Percentiles rank a stretch among this genome's conserved stretches.
These are phyloP conservation scores for Alouatta palliata DNA, from an alignment of 2,113 vertebrate species.

Conservation along the genomic window DNA sequence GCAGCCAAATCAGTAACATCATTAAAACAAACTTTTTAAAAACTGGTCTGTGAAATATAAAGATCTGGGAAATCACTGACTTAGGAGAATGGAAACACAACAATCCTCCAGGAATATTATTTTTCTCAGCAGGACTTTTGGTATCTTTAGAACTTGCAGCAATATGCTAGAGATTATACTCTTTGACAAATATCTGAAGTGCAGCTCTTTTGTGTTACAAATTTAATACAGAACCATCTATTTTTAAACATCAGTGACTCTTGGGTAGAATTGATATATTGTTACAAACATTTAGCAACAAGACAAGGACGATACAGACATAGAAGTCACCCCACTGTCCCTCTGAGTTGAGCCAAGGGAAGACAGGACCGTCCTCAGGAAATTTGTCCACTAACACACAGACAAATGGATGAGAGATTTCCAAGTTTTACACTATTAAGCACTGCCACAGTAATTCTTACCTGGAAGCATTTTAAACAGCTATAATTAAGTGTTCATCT, in stretches of 20 bases:
- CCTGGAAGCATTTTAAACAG: neutral
- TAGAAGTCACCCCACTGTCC: neutral
- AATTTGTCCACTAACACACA: neutral
- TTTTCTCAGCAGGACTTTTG: slow-evolving; percentile 59
- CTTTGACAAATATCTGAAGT: slow-evolving; percentile 10
- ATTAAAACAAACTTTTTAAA: neutral
- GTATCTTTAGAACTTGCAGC: slow-evolving; percentile 32
- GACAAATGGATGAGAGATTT: neutral
- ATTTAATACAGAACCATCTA: slow-evolving; percentile 19
- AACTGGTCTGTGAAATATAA: slow-evolving; percentile 36
- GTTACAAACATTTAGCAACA: slow-evolving; percentile 12
- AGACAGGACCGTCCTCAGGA: neutral
- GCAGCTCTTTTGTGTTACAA: neutral
- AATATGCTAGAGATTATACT: slow-evolving; percentile 39
- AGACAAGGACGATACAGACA: neutral
- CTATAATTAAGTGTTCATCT: neutral
- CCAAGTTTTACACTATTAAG: neutral
- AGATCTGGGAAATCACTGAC: slow-evolving; percentile 56
- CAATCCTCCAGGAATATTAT: slow-evolving; percentile 14
- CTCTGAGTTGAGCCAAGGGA: neutral
- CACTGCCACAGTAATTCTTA: neutral
- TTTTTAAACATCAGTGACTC: slow-evolving; percentile 15
- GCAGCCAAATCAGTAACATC: slow-evolving; percentile 18
- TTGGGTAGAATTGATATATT: neutral
- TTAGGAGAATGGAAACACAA: slow-evolving; percentile 46